Evolutionary conservation across 2,113 vertebrate genomes (phyloP).

Genomic region (Heteronetta atricapilla): DNA sequence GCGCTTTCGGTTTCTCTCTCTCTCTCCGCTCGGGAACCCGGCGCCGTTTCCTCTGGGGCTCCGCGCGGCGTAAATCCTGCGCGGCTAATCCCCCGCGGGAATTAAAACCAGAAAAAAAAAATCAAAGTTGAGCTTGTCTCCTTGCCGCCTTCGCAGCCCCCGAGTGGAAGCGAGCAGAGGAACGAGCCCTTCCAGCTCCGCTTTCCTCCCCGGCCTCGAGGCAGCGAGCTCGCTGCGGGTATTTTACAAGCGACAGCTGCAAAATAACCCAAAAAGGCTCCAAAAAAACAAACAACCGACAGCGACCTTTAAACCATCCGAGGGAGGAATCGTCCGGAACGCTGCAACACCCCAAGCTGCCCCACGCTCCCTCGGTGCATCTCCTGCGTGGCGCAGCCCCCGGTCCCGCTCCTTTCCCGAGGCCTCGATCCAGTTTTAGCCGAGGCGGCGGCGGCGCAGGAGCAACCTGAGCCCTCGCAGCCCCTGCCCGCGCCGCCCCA

Average conservation of each 20-base stretch:
- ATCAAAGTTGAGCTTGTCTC: neutral
- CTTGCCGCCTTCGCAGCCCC: neutral
- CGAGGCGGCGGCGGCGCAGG: neutral
- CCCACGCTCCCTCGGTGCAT: neutral
- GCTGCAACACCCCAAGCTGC: neutral
- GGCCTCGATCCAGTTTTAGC: neutral
- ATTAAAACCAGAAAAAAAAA: neutral
- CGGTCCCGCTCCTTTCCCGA: neutral
- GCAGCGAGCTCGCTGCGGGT: neutral
- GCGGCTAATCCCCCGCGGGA: neutral
- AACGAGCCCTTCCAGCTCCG: neutral
- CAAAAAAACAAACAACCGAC: too few relatives aligned
- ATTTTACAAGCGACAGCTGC: too few relatives aligned
- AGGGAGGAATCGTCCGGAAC: neutral
- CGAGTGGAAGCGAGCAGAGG: neutral
- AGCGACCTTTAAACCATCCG: neutral
- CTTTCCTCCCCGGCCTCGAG: neutral
- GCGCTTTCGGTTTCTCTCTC: neutral
- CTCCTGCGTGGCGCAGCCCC: neutral
- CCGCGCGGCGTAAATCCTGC: neutral
- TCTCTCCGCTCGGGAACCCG: neutral
- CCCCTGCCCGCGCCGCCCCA: neutral
- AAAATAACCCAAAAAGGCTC: neutral
- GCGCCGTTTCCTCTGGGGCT: neutral
- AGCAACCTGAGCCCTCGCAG: neutral